Conservation (phyloP, 2,888 invertebrate species). For the Heteropelma amictum region DNA sequence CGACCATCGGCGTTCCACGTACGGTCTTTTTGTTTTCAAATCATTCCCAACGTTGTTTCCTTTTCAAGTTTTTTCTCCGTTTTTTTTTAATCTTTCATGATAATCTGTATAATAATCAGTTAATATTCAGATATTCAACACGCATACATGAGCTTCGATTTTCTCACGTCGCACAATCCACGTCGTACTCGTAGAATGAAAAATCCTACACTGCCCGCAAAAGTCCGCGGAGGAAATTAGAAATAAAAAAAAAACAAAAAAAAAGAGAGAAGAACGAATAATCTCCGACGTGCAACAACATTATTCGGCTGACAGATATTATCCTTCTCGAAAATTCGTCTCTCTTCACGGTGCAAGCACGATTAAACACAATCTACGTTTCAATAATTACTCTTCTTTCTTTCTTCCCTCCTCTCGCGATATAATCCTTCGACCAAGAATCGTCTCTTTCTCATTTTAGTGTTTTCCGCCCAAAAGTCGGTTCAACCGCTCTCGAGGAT, state of each 20-base stretch:
- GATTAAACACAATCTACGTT: conserved; percentile 49
- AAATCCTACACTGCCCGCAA: conserved; percentile 18
- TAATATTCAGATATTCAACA: conserved; percentile 54
- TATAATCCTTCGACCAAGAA: neutral
- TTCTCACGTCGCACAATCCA: conserved; percentile 20
- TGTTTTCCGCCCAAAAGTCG: conserved; percentile 41
- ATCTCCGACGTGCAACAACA: conserved; percentile 13
- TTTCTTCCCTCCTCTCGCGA: conserved; percentile 25
- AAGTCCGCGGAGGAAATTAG: conserved; percentile 3
- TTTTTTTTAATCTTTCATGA: conserved; percentile 36
- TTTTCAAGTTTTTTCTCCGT: conserved; percentile 8
- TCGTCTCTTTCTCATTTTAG: conserved; percentile 13
- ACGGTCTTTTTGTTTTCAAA: conserved; percentile 36
- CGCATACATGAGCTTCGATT: conserved; percentile 36
- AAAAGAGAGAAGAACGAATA: neutral
- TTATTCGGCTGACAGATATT: conserved; percentile 44
- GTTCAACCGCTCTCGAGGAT: conserved; percentile 18
- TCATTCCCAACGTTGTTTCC: conserved; percentile 29
- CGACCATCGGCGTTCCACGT: neutral
- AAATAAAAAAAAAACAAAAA: neutral
- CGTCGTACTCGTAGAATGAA: conserved; percentile 22
- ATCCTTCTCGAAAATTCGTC: conserved; percentile 28
- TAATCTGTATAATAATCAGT: conserved; percentile 55
- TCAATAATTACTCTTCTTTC: conserved; percentile 32
- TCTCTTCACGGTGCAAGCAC: conserved; percentile 44